Conservation (phyloP, 1,140 invertebrate species). For the Caenorhabditis remanei region DNA sequence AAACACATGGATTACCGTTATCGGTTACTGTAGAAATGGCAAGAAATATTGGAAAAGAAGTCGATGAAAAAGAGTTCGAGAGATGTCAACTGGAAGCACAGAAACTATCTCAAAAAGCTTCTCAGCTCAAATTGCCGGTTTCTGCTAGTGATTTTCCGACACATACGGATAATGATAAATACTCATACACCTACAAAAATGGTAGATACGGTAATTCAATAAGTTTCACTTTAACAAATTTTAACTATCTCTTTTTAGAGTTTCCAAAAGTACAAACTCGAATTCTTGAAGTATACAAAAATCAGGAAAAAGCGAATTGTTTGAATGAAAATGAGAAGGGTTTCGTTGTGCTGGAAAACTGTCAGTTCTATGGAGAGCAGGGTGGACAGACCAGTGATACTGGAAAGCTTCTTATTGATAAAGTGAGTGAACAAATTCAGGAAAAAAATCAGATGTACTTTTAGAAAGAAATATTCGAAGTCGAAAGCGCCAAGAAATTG, state of each 20-base stretch:
- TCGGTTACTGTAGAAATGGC: constrained; percentile 43
- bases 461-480: constrained; percentile 27
- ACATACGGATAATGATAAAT: constrained; percentile 21
- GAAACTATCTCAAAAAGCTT: constrained; percentile 6
- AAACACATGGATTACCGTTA: constrained; percentile 34
- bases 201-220: constrained; percentile 38
- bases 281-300: constrained; percentile 11
- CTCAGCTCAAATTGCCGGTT: constrained; percentile 21
- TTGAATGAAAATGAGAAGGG: constrained; percentile 26
- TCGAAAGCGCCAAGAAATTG: constrained; percentile 14
- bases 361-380: constrained; percentile 56
- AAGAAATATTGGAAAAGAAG: constrained; percentile 50
- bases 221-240: not conserved
- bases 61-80: constrained; percentile 25
- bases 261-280: not conserved
- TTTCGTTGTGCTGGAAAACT: constrained; percentile 28
- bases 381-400: constrained; percentile 32
- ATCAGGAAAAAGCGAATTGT: not conserved
- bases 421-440: not conserved
- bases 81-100: constrained; percentile 40
- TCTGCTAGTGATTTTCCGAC: constrained; percentile 1
- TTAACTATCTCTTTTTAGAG: constrained; percentile 5
- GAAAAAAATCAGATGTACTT: not conserved
- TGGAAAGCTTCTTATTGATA: constrained; percentile 12
- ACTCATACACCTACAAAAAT: not conserved